These are phyloP conservation scores for Lepas anatifera DNA, from an alignment of 2,888 invertebrate genomes.

Conservation along the genomic window DNA sequence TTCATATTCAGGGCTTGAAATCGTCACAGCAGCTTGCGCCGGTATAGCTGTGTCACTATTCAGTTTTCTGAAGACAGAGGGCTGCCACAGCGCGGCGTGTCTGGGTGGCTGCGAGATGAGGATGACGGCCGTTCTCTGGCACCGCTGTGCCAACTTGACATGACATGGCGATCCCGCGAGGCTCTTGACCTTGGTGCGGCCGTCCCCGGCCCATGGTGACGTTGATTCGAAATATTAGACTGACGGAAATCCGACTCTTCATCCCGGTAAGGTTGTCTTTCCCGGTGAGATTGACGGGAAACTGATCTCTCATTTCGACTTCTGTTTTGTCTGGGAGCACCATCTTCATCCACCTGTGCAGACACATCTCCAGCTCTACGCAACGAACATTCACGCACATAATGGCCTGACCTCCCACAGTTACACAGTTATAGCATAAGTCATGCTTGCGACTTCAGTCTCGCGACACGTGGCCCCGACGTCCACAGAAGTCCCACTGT, in stretches of 20 bases:
- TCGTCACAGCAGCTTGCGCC: too few species aligned
- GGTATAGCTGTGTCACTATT: not conserved
- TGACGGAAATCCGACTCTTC: too few species aligned
- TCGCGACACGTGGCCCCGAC: not conserved
- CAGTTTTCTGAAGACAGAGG: too few species aligned
- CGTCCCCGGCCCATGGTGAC: not conserved
- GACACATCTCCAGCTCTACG: not conserved
- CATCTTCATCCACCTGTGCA: not conserved
- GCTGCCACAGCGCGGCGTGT: too few species aligned
- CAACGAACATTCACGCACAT: not conserved
- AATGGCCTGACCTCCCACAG: not conserved
- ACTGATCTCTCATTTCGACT: too few species aligned
- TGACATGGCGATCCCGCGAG: too few species aligned
- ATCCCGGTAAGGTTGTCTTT: too few species aligned
- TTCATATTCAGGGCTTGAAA: too few species aligned
- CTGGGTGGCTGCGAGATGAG: too few species aligned
- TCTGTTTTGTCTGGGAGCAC: not conserved
- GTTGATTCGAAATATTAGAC: not conserved
- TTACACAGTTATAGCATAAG: not conserved
- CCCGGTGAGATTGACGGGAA: too few species aligned
- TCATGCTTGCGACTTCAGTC: not conserved
- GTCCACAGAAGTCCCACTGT: not conserved
- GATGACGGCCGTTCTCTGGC: too few species aligned
- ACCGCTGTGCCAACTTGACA: not conserved
- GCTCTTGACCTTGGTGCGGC: too few species aligned